These are phyloP conservation scores for Larimichthys polyactis DNA, from an alignment of 2,113 vertebrate genomes.

Conservation along the genomic window DNA sequence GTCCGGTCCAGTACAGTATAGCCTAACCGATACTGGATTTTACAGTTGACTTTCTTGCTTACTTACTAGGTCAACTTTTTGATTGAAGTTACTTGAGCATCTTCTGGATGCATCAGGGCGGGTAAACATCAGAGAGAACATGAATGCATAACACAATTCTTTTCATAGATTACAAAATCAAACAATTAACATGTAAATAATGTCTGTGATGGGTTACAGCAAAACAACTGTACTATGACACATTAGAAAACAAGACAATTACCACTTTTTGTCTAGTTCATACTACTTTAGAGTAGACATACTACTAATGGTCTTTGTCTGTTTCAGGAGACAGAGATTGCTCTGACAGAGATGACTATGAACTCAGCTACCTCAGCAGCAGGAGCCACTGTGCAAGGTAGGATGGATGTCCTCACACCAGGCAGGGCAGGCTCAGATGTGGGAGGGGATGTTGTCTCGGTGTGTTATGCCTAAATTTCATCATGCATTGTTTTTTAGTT, in stretches of 20 bases:
- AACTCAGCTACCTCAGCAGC: not conserved
- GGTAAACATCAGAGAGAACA: not conserved
- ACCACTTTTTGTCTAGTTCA: not conserved
- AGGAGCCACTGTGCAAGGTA: constrained; percentile 30
- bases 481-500: too few relatives aligned
- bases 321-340: constrained; percentile 48
- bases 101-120: too few relatives aligned
- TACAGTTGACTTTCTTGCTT: too few relatives aligned
- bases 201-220: not conserved
- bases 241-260: not conserved
- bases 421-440: too few relatives aligned
- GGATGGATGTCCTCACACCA: not conserved
- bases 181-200: not conserved
- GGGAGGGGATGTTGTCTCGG: too few relatives aligned
- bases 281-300: not conserved
- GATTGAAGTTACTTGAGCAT: too few relatives aligned
- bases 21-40: too few relatives aligned
- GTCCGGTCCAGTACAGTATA: constrained; percentile 50
- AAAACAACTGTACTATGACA: too few relatives aligned
- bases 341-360: constrained; percentile 23
- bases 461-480: too few relatives aligned
- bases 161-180: not conserved
- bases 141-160: not conserved
- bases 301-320: not conserved
- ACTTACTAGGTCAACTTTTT: too few relatives aligned